Evolutionary conservation across 1,140 invertebrate species (phyloP), one percentile per base, ranked within the genome.

Genomic region (Archivesica marissinica): DNA sequence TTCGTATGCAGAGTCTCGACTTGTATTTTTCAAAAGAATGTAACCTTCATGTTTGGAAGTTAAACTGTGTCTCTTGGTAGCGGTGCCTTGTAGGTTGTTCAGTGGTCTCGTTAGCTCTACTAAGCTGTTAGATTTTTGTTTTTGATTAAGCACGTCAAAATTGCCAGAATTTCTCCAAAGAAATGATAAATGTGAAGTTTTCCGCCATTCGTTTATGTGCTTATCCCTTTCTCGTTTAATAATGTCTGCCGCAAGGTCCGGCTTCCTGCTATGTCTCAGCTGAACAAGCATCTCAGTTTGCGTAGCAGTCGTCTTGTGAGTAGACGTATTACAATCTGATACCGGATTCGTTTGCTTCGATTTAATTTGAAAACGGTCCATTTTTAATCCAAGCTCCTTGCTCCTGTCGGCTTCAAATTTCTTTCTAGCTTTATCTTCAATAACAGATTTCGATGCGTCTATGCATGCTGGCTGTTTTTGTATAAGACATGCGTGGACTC

Each of bases 11-110:
- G 87, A 89, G 44, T 89, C 89, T 38, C 88, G 64, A 23, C 87
- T 88, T 13, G 52, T 70, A 30, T 86, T 86, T 76, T 85, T 89
- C 13, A 89, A 80, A 50, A 89, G 80, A 52, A 89, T 81, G 47
- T 89, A 89, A 0, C 89, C 90, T 64, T 91, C 89, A 54, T 91
- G 89, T 47, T 82, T 86, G 1, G 89, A 88, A n/a, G 90, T 88
- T 33, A 91, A 81, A 68, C 88, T 90, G 13, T 88, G 84, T n/a
- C 90, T 75, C 54, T 90, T 90, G n/a, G 72, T 76, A 0, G 86
- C 79, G 6, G 86, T 80, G 30, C 41, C 70, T 56, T 87, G 59
- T 47, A 83, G 82, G 20, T 79, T 77, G 28, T 72, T 84, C n/a
- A 87, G 52, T 33, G 83, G 81, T 30, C 83, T 66, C 13, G 87